A percentile compares a stretch with the other conserved stretches of the same genome.
These are phyloP conservation scores for Eospalax fontanierii DNA, from an alignment of 2,797 vertebrate genomes.

Conservation along the genomic window DNA sequence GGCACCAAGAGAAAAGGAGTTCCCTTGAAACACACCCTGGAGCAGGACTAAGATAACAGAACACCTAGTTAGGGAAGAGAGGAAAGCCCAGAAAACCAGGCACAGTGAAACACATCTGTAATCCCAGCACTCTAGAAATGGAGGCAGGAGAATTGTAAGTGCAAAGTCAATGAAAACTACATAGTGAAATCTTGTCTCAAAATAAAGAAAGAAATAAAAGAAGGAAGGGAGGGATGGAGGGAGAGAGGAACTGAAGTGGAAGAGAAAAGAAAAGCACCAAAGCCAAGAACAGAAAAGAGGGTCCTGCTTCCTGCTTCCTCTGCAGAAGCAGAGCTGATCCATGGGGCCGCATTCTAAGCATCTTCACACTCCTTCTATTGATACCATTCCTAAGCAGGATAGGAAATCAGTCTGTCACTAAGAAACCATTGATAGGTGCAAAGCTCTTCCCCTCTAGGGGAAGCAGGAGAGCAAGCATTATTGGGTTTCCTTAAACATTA, in stretches of 20 bases:
- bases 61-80: neutral
- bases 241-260: neutral
- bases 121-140: neutral
- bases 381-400: neutral
- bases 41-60: neutral
- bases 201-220: neutral
- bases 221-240: neutral
- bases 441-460: slow-evolving; percentile 5
- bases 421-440: neutral
- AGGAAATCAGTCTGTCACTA: neutral
- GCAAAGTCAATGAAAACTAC: neutral
- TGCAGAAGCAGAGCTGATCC: neutral
- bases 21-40: neutral
- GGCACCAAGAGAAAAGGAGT: neutral
- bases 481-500: neutral
- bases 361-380: neutral
- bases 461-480: neutral
- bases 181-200: neutral
- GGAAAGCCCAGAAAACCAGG: neutral
- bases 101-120: neutral
- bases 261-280: neutral
- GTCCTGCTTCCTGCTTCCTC: neutral
- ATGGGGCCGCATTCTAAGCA: neutral
- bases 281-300: neutral
- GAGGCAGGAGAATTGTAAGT: neutral